These are phyloP conservation scores for Poeciliopsis gracilis DNA, from an alignment of 2,797 vertebrate genomes.

Conservation along the genomic window DNA sequence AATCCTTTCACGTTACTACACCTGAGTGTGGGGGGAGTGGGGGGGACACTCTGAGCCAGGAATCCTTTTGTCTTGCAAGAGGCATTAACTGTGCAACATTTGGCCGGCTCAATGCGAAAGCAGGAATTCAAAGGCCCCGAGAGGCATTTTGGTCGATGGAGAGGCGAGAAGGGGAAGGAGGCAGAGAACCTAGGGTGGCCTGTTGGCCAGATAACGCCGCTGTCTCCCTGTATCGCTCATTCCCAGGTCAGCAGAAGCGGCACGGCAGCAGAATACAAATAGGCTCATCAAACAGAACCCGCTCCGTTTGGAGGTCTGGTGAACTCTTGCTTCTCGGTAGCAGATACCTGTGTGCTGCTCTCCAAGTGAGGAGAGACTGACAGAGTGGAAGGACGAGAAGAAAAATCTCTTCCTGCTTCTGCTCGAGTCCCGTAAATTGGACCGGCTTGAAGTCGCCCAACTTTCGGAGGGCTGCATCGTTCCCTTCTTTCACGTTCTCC, in stretches of 20 bases:
- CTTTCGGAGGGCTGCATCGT: conserved; percentile 31
- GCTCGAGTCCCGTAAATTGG: conserved; percentile 68
- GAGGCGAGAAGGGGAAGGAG: conserved; percentile 42
- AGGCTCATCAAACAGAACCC: conserved; percentile 65
- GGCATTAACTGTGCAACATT: conserved; percentile 60
- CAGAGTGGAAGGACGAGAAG: conserved; percentile 10
- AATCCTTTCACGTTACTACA: conserved; percentile 35
- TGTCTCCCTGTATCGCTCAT: conserved; percentile 68
- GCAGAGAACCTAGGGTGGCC: conserved; percentile 56
- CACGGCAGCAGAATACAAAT: conserved; percentile 74
- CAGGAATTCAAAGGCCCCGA: conserved; percentile 49
- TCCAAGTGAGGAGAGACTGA: conserved; percentile 35
- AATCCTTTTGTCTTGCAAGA: conserved; percentile 59
- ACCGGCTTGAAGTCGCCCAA: conserved; percentile 42
- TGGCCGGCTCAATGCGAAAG: conserved; percentile 49
- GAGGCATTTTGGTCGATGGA: conserved; percentile 39
- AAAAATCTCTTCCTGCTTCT: conserved; percentile 38
- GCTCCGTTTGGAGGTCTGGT: conserved; percentile 60
- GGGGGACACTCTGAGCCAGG: conserved; percentile 12
- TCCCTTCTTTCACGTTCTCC: conserved; percentile 40
- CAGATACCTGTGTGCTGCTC: conserved; percentile 48
- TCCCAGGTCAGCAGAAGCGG: conserved; percentile 70
- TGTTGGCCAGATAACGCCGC: conserved; percentile 72
- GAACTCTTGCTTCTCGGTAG: conserved; percentile 59
- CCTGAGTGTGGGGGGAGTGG: conserved; percentile 12